Evolutionary conservation across 2,888 invertebrate species (phyloP).

Genomic region (Cephus rjabovi): DNA sequence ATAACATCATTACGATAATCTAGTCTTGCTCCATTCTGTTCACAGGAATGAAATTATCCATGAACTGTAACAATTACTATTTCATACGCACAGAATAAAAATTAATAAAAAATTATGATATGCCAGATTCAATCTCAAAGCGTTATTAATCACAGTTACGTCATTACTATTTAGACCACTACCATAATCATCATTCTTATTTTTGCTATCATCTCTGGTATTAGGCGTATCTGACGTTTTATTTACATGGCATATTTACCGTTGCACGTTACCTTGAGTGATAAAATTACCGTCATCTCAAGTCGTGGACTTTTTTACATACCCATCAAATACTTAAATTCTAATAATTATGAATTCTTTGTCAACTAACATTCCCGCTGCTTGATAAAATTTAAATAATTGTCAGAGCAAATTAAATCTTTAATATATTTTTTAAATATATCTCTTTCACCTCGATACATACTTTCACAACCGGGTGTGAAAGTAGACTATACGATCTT

Average conservation of each 20-base stretch:
- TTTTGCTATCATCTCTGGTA: neutral
- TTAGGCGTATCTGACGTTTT: neutral
- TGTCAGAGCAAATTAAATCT: neutral
- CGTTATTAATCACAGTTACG: neutral
- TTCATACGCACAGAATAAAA: neutral
- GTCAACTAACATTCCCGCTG: neutral
- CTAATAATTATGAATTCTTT: neutral
- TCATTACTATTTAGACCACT: neutral
- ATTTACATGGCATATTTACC: neutral
- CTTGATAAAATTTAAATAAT: neutral
- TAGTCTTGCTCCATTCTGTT: no score
- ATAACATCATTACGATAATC: neutral
- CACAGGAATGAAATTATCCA: no score
- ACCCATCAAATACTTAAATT: neutral
- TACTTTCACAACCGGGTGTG: neutral
- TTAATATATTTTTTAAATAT: neutral
- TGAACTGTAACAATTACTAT: no score
- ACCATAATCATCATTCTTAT: neutral
- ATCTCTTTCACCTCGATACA: neutral
- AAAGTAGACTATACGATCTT: neutral
- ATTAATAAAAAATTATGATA: neutral
- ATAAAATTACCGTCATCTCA: neutral
- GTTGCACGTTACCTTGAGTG: neutral
- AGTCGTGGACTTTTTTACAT: neutral
- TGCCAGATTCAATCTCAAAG: neutral